Evolutionary conservation across 2,888 invertebrate species (phyloP).

Genomic region (Cryptops parisi): DNA sequence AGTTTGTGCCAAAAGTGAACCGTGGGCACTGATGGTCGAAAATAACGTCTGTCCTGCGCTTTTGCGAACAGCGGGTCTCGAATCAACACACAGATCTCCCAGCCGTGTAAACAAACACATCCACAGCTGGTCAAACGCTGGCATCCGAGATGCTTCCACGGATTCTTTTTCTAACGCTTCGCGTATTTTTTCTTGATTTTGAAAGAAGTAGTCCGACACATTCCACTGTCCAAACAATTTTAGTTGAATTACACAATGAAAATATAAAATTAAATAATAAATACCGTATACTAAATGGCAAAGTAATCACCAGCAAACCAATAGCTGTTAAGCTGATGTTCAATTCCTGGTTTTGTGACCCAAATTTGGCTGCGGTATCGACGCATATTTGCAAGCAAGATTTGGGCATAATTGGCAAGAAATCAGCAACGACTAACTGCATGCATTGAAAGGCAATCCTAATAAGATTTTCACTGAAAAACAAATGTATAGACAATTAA

Average conservation of each 20-base stretch:
- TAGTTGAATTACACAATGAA: too few species aligned
- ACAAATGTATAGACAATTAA: too few species aligned
- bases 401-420: constrained; percentile 82
- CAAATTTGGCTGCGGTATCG: constrained; percentile 88
- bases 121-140: constrained; percentile 85
- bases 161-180: constrained; percentile 53
- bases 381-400: constrained; percentile 78
- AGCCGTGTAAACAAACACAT: constrained; percentile 83
- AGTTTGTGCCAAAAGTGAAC: constrained; percentile 63
- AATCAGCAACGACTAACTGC: constrained; percentile 87
- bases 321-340: constrained; percentile 96
- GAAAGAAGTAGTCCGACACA: constrained; percentile 92
- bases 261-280: too few species aligned
- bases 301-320: constrained; percentile 76
- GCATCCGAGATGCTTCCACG: constrained; percentile 42
- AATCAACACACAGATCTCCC: constrained; percentile 83
- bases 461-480: constrained; percentile 65
- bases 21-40: constrained; percentile 93
- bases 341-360: constrained; percentile 86
- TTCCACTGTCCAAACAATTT: too few species aligned
- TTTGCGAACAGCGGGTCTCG: constrained; percentile 88
- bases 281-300: too few species aligned
- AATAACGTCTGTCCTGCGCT: constrained; percentile 95
- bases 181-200: constrained; percentile 74
- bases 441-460: constrained; percentile 91